Evolutionary conservation across 2,797 vertebrate genomes (phyloP), one percentile per base, ranked within the genome.

Genomic region (Enteromius unitaeniatus): DNA sequence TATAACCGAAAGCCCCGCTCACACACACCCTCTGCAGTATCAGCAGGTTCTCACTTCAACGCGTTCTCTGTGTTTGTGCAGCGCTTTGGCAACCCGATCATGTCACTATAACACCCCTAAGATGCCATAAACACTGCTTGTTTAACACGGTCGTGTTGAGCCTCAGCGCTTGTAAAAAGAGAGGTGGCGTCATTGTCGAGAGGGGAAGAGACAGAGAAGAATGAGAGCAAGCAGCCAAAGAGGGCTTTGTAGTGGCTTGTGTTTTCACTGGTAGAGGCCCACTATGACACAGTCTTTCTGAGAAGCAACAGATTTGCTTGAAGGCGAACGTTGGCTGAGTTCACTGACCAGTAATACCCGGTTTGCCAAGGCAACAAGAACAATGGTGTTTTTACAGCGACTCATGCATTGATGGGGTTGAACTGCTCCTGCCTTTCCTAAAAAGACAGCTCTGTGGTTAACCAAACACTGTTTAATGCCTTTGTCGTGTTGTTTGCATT

Each of bases 11-110:
- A 92, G 87, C 88, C 82, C 62, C 64, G 45, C 34, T 64, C 21
- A 40, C 82, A 69, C 62, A 45, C 78, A 72, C 64, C 72, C 75
- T 87, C 75, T 89, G 93, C 94, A 90, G 87, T 88, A 93, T 94
- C 93, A 93, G 93, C 93, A 93, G 86, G 92, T 93, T 93, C 90
- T 91, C 89, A 90, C 90, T 92, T 89, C 91, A 91, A 87, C 84
- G 86, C 85, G 78, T 86, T 90, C 87, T 91, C 73, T 89, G 89
- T 93, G 88, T 93, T 93, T 93, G 90, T 92, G 91, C 89, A 89
- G 89, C 88, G 81, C 89, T 31, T 60, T 88, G 85, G 89, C 89
- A 87, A 88, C 67, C 67, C 13, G 77, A 81, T 85, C 86, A 60
- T 15, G 55, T 70, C 83, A 62, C 85, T 86, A 62, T 75, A 87